These are phyloP conservation scores for Ploceus nigricollis DNA, from an alignment of 2,113 vertebrate species.

Conservation along the genomic window DNA sequence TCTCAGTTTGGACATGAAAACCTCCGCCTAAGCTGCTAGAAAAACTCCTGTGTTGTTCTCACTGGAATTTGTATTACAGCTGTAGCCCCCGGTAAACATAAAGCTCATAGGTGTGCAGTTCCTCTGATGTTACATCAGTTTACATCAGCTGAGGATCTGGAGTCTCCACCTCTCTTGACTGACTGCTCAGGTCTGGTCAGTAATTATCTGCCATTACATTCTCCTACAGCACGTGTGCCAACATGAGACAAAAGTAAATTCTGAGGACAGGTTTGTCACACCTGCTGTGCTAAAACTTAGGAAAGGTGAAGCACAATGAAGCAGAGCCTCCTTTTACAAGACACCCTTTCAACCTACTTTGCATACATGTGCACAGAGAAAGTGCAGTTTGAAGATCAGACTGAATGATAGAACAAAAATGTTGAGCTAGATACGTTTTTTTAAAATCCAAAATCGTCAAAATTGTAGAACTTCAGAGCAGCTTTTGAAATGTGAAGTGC, in stretches of 20 bases:
- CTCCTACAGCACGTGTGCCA: not conserved
- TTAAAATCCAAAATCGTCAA: not conserved
- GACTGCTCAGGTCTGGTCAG: not conserved
- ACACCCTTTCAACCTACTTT: not conserved
- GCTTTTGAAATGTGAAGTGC: not conserved
- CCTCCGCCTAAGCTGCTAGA: not conserved
- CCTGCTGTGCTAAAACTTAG: not conserved
- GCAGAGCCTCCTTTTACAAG: not conserved
- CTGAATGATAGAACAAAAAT: not conserved
- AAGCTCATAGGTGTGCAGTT: not conserved
- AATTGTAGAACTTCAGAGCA: not conserved
- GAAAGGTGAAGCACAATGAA: not conserved
- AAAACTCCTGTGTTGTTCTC: not conserved
- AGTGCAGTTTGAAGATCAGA: not conserved
- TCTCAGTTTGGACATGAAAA: not conserved
- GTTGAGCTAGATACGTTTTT: not conserved
- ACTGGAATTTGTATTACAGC: not conserved
- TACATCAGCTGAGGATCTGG: not conserved
- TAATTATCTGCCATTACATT: not conserved
- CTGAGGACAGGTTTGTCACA: not conserved
- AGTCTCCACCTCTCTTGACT: not conserved
- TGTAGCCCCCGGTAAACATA: not conserved
- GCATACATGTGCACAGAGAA: not conserved
- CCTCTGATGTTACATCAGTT: not conserved
- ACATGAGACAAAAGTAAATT: not conserved